Conservation (phyloP, 2,888 invertebrate genomes). For the Fragum whitleyi region DNA sequence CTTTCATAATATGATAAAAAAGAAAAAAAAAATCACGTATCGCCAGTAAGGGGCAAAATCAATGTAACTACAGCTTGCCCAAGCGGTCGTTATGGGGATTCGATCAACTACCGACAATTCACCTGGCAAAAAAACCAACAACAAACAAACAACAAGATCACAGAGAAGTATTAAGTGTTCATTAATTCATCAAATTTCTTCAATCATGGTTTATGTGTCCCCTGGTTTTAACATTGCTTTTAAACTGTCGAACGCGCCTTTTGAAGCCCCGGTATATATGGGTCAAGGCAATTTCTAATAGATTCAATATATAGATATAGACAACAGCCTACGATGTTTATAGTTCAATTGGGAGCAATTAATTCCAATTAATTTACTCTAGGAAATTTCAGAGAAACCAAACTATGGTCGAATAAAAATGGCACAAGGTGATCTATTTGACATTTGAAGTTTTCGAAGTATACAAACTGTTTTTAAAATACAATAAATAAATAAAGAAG, state of each 20-base stretch:
- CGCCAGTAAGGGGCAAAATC: too few species aligned
- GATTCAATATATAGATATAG: background rate
- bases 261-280: background rate
- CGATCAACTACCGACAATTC: too few species aligned
- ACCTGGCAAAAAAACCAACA: too few species aligned
- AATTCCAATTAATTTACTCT: background rate
- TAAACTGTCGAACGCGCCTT: background rate
- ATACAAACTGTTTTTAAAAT: too few species aligned
- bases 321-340: background rate
- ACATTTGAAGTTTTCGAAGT: too few species aligned
- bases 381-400: background rate
- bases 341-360: background rate
- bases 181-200: constrained; percentile 4
- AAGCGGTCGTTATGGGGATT: too few species aligned
- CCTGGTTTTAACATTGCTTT: background rate
- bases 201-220: background rate
- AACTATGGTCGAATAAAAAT: background rate
- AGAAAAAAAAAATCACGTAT: too few species aligned
- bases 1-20: too few species aligned
- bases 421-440: background rate
- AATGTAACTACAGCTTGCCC: too few species aligned
- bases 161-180: background rate
- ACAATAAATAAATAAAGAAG: too few species aligned
- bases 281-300: background rate
- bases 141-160: too few species aligned